phyloP scores from a whole-genome alignment of 1,140 invertebrate species.

The Sycophaga agraensis region DNA sequence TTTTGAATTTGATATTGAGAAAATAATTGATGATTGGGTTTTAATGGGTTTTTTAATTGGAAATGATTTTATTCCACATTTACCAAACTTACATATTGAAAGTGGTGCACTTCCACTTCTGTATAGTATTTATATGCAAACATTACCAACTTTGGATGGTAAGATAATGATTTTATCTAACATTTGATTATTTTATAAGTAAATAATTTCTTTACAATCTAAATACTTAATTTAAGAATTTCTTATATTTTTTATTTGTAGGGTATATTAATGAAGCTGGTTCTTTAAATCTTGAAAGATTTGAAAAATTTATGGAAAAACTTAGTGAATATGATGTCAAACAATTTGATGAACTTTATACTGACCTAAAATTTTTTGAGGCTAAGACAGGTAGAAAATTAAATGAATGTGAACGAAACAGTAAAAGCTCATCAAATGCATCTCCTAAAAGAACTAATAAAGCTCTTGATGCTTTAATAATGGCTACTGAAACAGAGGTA shows the following conservation, averaged over 20 bases:
- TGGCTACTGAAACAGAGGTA: constrained; percentile 50
- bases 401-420: constrained; percentile 39
- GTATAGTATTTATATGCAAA: constrained; percentile 85
- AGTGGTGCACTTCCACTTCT: constrained; percentile 84
- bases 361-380: constrained; percentile 85
- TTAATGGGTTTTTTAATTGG: constrained; percentile 95
- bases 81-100: constrained; percentile 91
- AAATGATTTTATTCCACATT: constrained; percentile 95
- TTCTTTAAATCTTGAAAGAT: constrained; percentile 77
- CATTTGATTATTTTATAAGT: background rate
- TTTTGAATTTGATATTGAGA: constrained; percentile 77
- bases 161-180: constrained; percentile 33
- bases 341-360: constrained; percentile 80
- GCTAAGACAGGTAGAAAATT: constrained; percentile 66
- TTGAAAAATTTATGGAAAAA: constrained; percentile 84
- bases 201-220: background rate
- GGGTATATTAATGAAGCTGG: constrained; percentile 93
- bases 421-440: constrained; percentile 31
- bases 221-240: background rate
- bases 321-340: constrained; percentile 79
- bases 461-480: constrained; percentile 65
- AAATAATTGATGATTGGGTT: constrained; percentile 77
- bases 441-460: constrained; percentile 45
- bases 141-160: constrained; percentile 85
- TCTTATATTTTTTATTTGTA: constrained; percentile 41